Evolutionary conservation across 1,140 invertebrate species (phyloP), one percentile per base, ranked within the genome.

Genomic region (Drosophila sucinea): DNA sequence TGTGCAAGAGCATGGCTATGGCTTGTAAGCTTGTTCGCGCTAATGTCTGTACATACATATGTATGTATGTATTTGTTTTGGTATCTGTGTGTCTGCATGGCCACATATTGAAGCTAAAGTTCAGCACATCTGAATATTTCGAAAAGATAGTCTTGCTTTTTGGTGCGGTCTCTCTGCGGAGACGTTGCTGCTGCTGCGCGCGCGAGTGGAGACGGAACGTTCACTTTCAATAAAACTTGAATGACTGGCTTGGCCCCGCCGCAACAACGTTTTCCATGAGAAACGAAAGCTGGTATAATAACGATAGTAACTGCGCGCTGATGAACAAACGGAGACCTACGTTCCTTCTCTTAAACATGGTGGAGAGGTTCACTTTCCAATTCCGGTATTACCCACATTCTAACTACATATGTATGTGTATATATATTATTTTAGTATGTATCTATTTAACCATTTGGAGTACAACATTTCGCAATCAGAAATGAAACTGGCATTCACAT

Each of bases 191-290:
- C 27, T 44, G 41, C 64, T 57, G 54, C 35, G 60, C 60, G 67
- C 62, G 74, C 58, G 64, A 67, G 68, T 77, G 81, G 74, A 86
- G 71, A 78, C 76, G 76, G 87, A 86, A 86, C 83, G 83, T 86
- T 86, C 83, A 86, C 83, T 86, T 86, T 86, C 83, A 86, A 86
- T 86, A 86, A 83, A 86, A 86, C 83, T 87, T 87, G 83, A 89
- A 83, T 89, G 84, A 87, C 84, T 79, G 84, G 83, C 77, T 89
- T 86, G 73, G 67, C 71, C 57, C 35, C 35, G 35, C 35, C 30
- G 51, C 40, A 63, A 73, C 61, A 86, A 65, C 71, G 79, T 70
- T 72, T 68, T 63, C 55, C 70, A 73, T 73, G 70, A 67, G 73
- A 79, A 79, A 70, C 75, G 75, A 78, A 78, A 78, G 74, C 75